These are phyloP conservation scores for Acanthisitta chloris DNA, from an alignment of 2,113 vertebrate species.

Conservation along the genomic window DNA sequence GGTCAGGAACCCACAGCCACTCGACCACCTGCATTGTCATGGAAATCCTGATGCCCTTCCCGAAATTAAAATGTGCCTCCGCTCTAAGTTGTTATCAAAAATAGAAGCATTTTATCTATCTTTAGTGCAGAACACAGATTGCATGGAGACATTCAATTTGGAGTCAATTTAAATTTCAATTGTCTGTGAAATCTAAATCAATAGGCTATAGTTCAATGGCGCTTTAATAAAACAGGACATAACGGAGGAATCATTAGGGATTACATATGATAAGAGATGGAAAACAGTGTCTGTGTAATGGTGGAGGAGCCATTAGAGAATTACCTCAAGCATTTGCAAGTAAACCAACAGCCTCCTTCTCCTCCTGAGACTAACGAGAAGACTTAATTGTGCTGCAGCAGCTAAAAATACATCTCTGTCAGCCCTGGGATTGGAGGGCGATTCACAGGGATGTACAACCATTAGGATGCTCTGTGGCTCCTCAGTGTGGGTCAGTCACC, in stretches of 20 bases:
- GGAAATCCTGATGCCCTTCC: constrained; percentile 28
- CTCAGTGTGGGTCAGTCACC: fast-evolving
- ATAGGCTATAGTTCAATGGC: constrained; percentile 83
- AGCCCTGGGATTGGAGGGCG: constrained; percentile 24
- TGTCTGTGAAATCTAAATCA: constrained; percentile 86
- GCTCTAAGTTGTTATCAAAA: constrained; percentile 74
- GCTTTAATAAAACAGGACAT: constrained; percentile 84
- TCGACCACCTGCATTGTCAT: neutral
- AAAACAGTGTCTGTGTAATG: constrained; percentile 56
- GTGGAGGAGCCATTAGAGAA: constrained; percentile 71
- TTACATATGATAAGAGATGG: constrained; percentile 76
- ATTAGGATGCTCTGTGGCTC: fast-evolving
- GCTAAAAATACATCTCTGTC: constrained; percentile 63
- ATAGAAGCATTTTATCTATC: constrained; percentile 78
- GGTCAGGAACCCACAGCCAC: neutral
- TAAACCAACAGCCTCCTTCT: constrained; percentile 65
- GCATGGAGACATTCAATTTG: constrained; percentile 82
- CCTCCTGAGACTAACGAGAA: constrained; percentile 59
- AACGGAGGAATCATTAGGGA: constrained; percentile 78
- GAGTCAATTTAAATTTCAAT: constrained; percentile 85
- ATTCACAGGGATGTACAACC: constrained; percentile 16
- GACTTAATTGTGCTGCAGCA: constrained; percentile 61
- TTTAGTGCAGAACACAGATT: constrained; percentile 75
- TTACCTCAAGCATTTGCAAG: constrained; percentile 70
- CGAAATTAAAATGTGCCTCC: constrained; percentile 67